Conservation (phyloP, 2,888 invertebrate genomes). For the Lycaena phlaeas region DNA sequence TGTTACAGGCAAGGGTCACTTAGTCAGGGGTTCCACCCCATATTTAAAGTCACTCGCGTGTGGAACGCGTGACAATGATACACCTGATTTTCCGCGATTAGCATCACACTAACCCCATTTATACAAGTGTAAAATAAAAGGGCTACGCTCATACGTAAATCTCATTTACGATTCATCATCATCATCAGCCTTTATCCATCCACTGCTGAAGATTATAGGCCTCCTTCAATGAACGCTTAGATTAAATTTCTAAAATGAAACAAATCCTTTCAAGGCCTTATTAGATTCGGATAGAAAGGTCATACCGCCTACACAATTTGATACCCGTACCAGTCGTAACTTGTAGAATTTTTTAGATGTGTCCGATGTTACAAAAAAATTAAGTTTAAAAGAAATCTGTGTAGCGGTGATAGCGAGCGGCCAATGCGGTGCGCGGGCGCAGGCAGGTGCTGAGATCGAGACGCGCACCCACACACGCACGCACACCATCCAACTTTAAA, state of each 20-base stretch:
- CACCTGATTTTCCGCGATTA: conserved; percentile 6
- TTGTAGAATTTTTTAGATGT: conserved; percentile 61
- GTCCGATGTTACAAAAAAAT: conserved; percentile 64
- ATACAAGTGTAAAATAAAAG: not conserved
- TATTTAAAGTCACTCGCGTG: conserved; percentile 12
- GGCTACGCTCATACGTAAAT: too few relatives aligned
- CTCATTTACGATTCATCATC: too few relatives aligned
- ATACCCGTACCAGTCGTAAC: conserved; percentile 63
- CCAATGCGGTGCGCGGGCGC: conserved; percentile 65
- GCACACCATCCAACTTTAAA: conserved; percentile 49
- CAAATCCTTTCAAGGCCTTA: too few relatives aligned
- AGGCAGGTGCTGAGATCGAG: conserved; percentile 61
- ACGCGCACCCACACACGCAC: conserved; percentile 54
- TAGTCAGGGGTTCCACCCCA: conserved; percentile 42
- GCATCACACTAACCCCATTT: not conserved
- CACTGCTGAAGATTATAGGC: too few relatives aligned
- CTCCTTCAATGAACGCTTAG: too few relatives aligned
- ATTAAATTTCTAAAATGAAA: not conserved
- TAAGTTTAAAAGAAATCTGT: conserved; percentile 68
- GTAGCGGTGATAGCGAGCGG: conserved; percentile 66
- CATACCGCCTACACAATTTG: conserved; percentile 67
- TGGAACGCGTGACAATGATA: conserved; percentile 9
- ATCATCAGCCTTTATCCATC: too few relatives aligned
- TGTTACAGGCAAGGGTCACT: conserved; percentile 57
- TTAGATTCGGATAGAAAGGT: conserved; percentile 61